These are phyloP conservation scores for Lepidurus apus DNA, from an alignment of 1,140 invertebrate genomes.

Conservation along the genomic window DNA sequence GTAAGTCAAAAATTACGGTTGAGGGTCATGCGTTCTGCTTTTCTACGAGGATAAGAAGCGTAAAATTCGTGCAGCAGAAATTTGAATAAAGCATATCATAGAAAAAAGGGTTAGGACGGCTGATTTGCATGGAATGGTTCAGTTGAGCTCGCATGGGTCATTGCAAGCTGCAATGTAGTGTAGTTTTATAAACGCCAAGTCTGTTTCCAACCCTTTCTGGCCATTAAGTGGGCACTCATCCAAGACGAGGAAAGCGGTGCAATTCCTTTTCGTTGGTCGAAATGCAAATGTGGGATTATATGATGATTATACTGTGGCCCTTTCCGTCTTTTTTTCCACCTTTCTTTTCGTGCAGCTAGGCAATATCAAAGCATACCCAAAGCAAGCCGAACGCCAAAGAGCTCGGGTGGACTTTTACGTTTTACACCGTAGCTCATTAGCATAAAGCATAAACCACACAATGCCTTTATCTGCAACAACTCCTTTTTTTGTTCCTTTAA, in stretches of 20 bases:
- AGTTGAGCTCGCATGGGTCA: neutral
- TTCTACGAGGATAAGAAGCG: too few species aligned
- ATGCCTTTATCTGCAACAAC: neutral
- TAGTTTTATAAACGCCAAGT: too few species aligned
- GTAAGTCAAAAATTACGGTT: too few species aligned
- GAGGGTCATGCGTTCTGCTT: too few species aligned
- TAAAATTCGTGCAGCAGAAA: neutral
- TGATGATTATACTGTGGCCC: neutral
- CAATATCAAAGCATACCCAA: neutral
- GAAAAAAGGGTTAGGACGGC: neutral
- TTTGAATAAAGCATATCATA: neutral
- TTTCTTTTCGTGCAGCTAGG: neutral
- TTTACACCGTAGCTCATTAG: constrained; percentile 12
- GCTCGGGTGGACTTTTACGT: neutral
- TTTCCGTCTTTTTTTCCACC: neutral
- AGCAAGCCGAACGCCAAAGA: neutral
- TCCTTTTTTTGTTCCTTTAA: neutral
- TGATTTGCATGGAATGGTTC: constrained; percentile 3
- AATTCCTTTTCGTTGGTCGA: neutral
- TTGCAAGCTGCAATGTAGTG: neutral
- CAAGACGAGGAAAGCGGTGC: neutral
- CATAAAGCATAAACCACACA: constrained; percentile 22
- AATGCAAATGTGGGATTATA: constrained; percentile 11
- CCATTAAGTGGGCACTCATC: constrained; percentile 14
- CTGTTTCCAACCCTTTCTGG: neutral